Evolutionary conservation across 2,113 vertebrate species (phyloP).

Genomic region (Sminthopsis crassicaudata): DNA sequence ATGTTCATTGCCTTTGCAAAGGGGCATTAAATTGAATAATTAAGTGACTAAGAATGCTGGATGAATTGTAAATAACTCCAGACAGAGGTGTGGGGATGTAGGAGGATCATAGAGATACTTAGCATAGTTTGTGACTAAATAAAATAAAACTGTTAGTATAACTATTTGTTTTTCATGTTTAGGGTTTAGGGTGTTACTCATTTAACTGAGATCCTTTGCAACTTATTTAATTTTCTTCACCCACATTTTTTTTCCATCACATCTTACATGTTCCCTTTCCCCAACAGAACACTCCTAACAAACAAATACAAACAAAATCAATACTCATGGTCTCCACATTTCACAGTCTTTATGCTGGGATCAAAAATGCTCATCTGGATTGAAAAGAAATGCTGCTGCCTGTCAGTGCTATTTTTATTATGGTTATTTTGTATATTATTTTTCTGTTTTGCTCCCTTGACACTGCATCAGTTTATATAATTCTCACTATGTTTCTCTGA

Average conservation of each 20-base stretch:
- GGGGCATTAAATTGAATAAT: constrained; percentile 12
- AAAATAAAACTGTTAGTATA: background rate
- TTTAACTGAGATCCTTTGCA: background rate
- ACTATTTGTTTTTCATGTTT: background rate
- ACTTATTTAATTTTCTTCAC: background rate
- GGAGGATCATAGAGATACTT: background rate
- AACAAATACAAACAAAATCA: background rate
- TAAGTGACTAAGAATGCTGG: background rate
- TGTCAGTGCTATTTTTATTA: background rate
- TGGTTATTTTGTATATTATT: background rate
- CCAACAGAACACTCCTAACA: background rate
- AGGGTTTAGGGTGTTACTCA: background rate
- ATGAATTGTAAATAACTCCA: background rate
- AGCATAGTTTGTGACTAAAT: background rate
- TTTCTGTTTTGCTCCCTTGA: background rate
- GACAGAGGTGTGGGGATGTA: background rate
- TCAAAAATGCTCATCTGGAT: background rate
- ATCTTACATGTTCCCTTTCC: background rate
- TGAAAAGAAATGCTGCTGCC: background rate
- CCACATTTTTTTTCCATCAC: background rate
- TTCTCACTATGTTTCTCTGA: background rate
- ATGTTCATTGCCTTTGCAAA: constrained; percentile 3
- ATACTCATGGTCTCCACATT: background rate
- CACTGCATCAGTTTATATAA: background rate
- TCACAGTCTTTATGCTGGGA: background rate